phyloP scores from a whole-genome alignment of 2,797 vertebrate genomes.

The Phataginus tetradactyla region DNA sequence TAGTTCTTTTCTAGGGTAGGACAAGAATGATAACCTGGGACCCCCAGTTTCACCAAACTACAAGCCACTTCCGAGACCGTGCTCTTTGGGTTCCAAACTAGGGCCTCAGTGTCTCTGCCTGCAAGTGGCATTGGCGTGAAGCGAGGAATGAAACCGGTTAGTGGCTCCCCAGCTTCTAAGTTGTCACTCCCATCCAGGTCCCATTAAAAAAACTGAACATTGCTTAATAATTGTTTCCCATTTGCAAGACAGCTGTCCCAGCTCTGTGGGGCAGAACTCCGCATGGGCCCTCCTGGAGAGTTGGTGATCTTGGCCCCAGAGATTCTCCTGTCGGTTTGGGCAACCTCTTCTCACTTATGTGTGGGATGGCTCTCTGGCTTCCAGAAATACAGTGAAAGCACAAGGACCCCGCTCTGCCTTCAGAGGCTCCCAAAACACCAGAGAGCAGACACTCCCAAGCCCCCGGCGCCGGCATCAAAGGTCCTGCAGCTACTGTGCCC shows the following conservation, averaged over 20 bases:
- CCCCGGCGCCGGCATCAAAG: not conserved
- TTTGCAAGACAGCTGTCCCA: constrained; percentile 5
- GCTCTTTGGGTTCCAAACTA: not conserved
- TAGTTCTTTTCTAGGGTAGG: not conserved
- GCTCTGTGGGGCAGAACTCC: not conserved
- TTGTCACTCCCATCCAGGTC: not conserved
- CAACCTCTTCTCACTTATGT: not conserved
- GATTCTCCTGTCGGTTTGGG: not conserved
- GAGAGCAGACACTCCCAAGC: not conserved
- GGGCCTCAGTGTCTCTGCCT: not conserved
- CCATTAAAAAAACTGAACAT: not conserved
- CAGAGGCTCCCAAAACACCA: not conserved
- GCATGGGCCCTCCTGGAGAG: not conserved
- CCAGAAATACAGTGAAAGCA: not conserved
- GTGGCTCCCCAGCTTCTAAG: not conserved
- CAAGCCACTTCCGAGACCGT: not conserved
- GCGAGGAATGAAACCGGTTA: not conserved
- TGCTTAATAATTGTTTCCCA: not conserved
- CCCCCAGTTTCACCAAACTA: not conserved
- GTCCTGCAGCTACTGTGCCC: not conserved
- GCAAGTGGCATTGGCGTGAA: not conserved
- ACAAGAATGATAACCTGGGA: not conserved
- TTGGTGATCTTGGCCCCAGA: not conserved
- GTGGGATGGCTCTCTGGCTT: not conserved
- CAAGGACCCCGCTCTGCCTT: not conserved